A percentile compares a stretch with the other conserved stretches of the same genome.
phyloP scores from a whole-genome alignment of 2,113 vertebrate genomes.

The Callithrix jacchus region DNA sequence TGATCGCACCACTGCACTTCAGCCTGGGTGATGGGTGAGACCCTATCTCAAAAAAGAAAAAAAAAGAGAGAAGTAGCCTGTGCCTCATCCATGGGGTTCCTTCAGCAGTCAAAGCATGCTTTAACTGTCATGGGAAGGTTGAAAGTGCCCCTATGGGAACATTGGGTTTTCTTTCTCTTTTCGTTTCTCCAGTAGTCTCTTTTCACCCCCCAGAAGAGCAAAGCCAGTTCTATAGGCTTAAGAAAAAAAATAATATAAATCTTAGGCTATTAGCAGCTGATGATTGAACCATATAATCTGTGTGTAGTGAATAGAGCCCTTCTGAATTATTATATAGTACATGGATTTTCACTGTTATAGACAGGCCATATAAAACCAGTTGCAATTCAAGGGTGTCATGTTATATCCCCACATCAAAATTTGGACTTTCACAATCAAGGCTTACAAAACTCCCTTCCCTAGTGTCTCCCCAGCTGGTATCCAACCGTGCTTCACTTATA shows the following conservation, averaged over 20 bases:
- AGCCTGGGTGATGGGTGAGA: too few species aligned
- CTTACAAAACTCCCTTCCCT: slow-evolving; percentile 65
- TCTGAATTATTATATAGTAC: slow-evolving; percentile 76
- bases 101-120: not conserved
- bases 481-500: slow-evolving; percentile 76
- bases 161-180: slow-evolving; percentile 61
- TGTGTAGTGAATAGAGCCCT: slow-evolving; percentile 80
- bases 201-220: slow-evolving; percentile 73
- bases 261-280: slow-evolving; percentile 78
- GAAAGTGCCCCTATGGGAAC: slow-evolving; percentile 28
- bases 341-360: slow-evolving; percentile 72
- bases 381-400: slow-evolving; percentile 76
- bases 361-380: slow-evolving; percentile 74
- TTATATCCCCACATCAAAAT: not conserved
- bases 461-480: slow-evolving; percentile 80
- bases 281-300: slow-evolving; percentile 74
- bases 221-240: slow-evolving; percentile 68
- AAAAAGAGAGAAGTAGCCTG: not conserved
- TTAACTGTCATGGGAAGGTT: not conserved
- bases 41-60: too few species aligned
- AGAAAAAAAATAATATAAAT: slow-evolving; percentile 67
- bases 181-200: slow-evolving; percentile 60
- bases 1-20: too few species aligned
- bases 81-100: not conserved
- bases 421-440: slow-evolving; percentile 66